Evolutionary conservation across 2,888 invertebrate species (phyloP).

Genomic region (Zootermopsis nevadensis): DNA sequence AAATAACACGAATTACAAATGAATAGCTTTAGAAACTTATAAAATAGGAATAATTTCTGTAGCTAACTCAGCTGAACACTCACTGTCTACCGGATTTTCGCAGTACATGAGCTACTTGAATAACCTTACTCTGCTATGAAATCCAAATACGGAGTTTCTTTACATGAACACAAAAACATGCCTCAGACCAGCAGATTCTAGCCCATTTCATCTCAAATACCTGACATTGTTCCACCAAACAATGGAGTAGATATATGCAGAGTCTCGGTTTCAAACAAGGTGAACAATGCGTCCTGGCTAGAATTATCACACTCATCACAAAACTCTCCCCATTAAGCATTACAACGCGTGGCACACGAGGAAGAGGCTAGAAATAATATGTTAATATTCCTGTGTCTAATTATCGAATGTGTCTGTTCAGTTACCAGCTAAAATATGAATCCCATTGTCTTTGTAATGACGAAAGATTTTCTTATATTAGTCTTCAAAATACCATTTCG

Average conservation of each 20-base stretch:
- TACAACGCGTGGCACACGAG: too few relatives aligned
- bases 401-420: too few relatives aligned
- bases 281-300: neutral
- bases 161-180: neutral
- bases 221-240: neutral
- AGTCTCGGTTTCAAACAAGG: neutral
- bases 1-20: too few relatives aligned
- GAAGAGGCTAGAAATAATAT: too few relatives aligned
- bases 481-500: too few relatives aligned
- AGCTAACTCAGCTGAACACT: neutral
- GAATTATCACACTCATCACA: constrained; percentile 2
- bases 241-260: neutral
- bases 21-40: too few relatives aligned
- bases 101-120: neutral
- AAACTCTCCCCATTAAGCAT: neutral
- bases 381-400: too few relatives aligned
- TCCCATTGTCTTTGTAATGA: too few relatives aligned
- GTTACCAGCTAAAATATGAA: too few relatives aligned
- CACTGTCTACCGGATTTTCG: too few relatives aligned
- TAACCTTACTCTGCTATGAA: neutral
- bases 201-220: neutral
- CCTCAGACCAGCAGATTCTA: neutral
- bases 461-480: too few relatives aligned
- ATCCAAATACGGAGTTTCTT: neutral
- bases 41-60: neutral